phyloP scores from a whole-genome alignment of 2,888 invertebrate species.

The Iphiclides podalirius region DNA sequence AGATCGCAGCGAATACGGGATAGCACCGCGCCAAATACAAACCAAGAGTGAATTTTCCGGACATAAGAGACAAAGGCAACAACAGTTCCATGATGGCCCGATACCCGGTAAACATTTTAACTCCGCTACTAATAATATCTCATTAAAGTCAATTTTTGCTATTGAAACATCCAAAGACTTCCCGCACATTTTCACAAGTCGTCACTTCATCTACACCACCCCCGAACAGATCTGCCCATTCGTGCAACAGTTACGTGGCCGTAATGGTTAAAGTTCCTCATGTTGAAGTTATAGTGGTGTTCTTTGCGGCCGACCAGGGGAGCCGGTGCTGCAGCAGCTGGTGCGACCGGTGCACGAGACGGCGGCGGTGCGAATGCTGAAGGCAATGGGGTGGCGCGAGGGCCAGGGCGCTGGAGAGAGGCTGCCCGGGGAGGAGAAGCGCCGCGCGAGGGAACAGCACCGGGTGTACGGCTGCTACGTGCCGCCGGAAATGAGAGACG shows the following conservation, averaged over 20 bases:
- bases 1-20: constrained; percentile 96
- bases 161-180: too few relatives aligned
- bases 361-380: constrained; percentile 91
- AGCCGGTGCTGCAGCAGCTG: constrained; percentile 85
- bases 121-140: too few relatives aligned
- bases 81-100: constrained; percentile 64
- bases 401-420: constrained; percentile 90
- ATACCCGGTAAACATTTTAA: constrained; percentile 61
- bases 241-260: too few relatives aligned
- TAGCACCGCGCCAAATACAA: constrained; percentile 92
- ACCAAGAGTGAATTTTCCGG: constrained; percentile 88
- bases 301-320: constrained; percentile 77
- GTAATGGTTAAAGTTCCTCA: too few relatives aligned
- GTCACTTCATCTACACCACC: too few relatives aligned
- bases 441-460: constrained; percentile 46
- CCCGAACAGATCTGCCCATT: too few relatives aligned
- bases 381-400: constrained; percentile 95
- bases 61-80: constrained; percentile 49
- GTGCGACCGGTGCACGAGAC: constrained; percentile 90
- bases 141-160: too few relatives aligned
- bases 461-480: constrained; percentile 70
- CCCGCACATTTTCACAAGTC: too few relatives aligned
- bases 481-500: constrained; percentile 63
- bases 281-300: too few relatives aligned
- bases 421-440: constrained; percentile 61